Conservation (phyloP, 2,113 vertebrate genomes). For the Nycticorax nycticorax region DNA sequence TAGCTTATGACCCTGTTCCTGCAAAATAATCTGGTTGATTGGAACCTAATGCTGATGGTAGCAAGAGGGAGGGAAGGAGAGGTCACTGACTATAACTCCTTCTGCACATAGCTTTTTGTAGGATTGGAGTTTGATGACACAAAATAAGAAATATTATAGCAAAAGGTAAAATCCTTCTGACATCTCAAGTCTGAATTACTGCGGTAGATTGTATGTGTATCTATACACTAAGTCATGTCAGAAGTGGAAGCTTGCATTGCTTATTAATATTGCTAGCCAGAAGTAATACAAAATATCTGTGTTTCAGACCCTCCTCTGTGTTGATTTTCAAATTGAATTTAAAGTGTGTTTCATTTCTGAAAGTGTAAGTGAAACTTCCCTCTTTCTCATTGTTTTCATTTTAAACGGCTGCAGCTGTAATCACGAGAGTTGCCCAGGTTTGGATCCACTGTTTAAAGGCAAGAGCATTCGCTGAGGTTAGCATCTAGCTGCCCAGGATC, state of each 20-base stretch:
- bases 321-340: background rate
- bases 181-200: background rate
- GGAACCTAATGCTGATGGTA: constrained; percentile 52
- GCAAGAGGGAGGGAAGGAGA: constrained; percentile 25
- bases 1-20: constrained; percentile 50
- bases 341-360: background rate
- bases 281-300: background rate
- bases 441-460: background rate
- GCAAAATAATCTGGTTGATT: constrained; percentile 57
- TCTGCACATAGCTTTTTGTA: background rate
- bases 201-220: background rate
- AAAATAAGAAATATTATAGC: constrained; percentile 41
- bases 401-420: background rate
- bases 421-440: background rate
- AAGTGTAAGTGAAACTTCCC: background rate
- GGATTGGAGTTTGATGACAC: constrained; percentile 36
- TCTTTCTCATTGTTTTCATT: background rate
- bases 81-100: constrained; percentile 32
- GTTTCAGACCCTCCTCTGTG: background rate
- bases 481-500: background rate
- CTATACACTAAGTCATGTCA: background rate
- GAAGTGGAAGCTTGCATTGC: background rate
- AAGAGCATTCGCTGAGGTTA: background rate
- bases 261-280: background rate
- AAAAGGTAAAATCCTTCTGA: constrained; percentile 36